phyloP scores from a whole-genome alignment of 2,888 invertebrate genomes.

The Endomychus coccineus region DNA sequence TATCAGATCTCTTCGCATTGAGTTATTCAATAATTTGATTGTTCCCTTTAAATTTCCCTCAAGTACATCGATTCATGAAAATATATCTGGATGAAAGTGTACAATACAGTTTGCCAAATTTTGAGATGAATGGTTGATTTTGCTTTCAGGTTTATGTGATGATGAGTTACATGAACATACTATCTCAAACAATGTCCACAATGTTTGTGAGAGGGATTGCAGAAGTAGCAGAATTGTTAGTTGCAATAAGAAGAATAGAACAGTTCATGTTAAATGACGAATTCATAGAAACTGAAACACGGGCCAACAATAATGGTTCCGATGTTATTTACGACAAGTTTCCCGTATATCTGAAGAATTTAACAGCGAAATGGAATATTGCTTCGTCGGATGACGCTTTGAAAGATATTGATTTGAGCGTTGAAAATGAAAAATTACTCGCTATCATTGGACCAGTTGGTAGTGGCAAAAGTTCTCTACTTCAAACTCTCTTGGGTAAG shows the following conservation, averaged over 20 bases:
- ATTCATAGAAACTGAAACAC: conserved; percentile 21
- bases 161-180: conserved; percentile 49
- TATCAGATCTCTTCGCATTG: too few species aligned
- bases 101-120: too few species aligned
- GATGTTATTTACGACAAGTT: conserved; percentile 25
- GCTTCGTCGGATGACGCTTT: conserved; percentile 35
- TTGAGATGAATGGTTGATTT: too few species aligned
- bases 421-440: conserved; percentile 42
- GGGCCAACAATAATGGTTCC: conserved; percentile 27
- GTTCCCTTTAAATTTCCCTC: too few species aligned
- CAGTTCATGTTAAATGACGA: conserved; percentile 40
- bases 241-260: conserved; percentile 43
- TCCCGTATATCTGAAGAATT: conserved; percentile 30
- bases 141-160: conserved; percentile 47
- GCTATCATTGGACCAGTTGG: conserved; percentile 53
- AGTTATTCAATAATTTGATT: too few species aligned
- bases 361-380: conserved; percentile 39
- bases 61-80: too few species aligned
- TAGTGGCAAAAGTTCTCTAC: conserved; percentile 58
- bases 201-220: conserved; percentile 50
- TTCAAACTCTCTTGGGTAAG: conserved; percentile 68
- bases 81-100: too few species aligned
- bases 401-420: conserved; percentile 32
- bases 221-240: conserved; percentile 44
- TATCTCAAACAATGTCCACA: conserved; percentile 51